These are phyloP conservation scores for Flexamia atlantica DNA, from an alignment of 2,888 invertebrate genomes.

Conservation along the genomic window DNA sequence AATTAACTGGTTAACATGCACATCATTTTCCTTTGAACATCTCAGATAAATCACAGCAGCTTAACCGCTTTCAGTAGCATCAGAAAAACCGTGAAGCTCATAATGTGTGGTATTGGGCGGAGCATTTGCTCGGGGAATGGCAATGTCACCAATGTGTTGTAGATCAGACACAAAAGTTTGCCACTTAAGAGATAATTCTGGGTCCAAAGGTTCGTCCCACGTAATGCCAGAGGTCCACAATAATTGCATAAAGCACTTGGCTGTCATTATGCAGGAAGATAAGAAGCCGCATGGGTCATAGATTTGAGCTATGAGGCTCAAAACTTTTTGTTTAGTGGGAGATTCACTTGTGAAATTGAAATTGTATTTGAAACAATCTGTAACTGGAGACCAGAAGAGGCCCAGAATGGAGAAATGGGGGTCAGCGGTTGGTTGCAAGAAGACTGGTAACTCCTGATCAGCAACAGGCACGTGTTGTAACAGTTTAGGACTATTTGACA, in stretches of 20 bases:
- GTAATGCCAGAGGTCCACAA: constrained; percentile 15
- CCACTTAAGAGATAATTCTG: constrained; percentile 35
- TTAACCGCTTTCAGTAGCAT: constrained; percentile 55
- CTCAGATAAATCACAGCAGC: neutral
- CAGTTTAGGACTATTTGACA: neutral
- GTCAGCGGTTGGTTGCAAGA: neutral
- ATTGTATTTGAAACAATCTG: constrained; percentile 7
- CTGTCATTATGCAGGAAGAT: neutral
- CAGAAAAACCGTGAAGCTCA: constrained; percentile 28
- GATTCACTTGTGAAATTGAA: neutral
- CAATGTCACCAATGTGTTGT: neutral
- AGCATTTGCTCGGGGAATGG: constrained; percentile 26
- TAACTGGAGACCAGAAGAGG: neutral
- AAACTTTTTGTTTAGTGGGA: neutral
- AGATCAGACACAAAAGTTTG: constrained; percentile 2
- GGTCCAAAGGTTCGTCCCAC: constrained; percentile 42
- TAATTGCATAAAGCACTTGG: constrained; percentile 48
- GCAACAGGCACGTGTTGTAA: neutral
- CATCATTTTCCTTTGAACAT: neutral
- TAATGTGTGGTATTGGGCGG: neutral
- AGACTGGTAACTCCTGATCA: neutral
- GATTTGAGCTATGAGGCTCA: constrained; percentile 20
- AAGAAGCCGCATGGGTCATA: constrained; percentile 28
- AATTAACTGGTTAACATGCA: neutral
- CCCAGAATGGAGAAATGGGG: neutral